Base-by-base conservation (phyloP, 2,888 invertebrate species). In the Poecilus cupreus region DNA sequence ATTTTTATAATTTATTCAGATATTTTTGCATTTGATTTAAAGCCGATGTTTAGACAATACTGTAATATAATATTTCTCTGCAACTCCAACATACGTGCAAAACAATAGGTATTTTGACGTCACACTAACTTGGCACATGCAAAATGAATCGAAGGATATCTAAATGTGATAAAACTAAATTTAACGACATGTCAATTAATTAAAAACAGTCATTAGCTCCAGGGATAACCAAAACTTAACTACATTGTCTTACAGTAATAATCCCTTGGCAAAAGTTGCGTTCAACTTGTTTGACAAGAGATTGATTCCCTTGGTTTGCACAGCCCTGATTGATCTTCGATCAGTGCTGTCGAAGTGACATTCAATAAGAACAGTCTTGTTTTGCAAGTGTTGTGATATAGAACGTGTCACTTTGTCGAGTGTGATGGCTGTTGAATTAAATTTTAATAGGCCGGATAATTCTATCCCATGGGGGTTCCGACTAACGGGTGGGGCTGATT, bases 391-490 rank as follows among this genome's bases (percentile, higher is more conserved):
- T 51, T 75, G 75, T 75, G 75, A 75, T 74, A 4, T n/a, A 18
- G 75, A n/a, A 24, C 10, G 16, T 24, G 51, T 51, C 68, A 57
- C 16, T 51, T 57, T 10, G 11, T 57, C n/a, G n/a, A n/a, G n/a
- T 79, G 80, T 39, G 37, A 80, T 94, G 94, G 93, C 93, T 89
- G 86, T 93, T 82, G 94, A 93, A 86, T 91, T 95, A 83, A 93
- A 92, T 88, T 91, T 92, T 88, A 92, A 89, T 85, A 92, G 89
- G 89, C 90, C 91, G 80, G 92, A 92, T 83, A 79, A 81, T 39
- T 92, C 91, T 82, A 92, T 92, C 82, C 91, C 93, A 74, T 96
- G 96, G 95, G 96, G 96, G 75, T 95, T 96, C 88, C 91, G 95
- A 80, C 89, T 96, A 82, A 92, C 93, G 83, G 95, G 95, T 57